phyloP scores from a whole-genome alignment of 2,797 vertebrate genomes.

The Crypturellus tataupa region DNA sequence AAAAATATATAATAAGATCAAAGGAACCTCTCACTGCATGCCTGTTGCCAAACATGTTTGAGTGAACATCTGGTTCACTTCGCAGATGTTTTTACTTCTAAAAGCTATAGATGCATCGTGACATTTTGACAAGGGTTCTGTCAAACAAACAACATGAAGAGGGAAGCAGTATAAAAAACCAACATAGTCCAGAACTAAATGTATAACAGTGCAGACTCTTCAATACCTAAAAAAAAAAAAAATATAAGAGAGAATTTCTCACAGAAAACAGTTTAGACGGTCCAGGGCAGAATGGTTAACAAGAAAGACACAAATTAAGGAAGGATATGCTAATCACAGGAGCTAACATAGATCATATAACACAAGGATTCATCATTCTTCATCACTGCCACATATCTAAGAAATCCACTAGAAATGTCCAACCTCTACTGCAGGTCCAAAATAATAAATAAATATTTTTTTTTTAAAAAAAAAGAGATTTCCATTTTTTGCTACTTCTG shows the following conservation, averaged over 20 bases:
- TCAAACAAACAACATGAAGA: background rate
- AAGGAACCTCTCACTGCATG: background rate
- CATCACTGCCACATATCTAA: background rate
- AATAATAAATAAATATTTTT: background rate
- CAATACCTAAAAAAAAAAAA: background rate
- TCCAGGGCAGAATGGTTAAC: background rate
- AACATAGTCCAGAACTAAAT: background rate
- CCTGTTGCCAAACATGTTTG: background rate
- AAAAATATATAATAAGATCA: accelerated
- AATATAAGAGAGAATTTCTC: background rate
- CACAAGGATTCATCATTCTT: background rate
- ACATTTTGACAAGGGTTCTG: accelerated
- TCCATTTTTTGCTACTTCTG: background rate
- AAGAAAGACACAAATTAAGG: background rate
- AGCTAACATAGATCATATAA: background rate
- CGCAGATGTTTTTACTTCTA: background rate
- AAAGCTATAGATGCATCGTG: background rate
- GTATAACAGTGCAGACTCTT: background rate
- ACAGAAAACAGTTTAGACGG: background rate
- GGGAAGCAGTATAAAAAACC: background rate
- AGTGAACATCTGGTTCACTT: background rate
- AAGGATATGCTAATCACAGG: background rate
- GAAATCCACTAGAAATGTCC: background rate
- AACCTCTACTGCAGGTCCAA: background rate
- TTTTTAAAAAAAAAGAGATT: too few species aligned